These are phyloP conservation scores for Phortica okadai DNA, from an alignment of 2,888 invertebrate species.

Conservation along the genomic window DNA sequence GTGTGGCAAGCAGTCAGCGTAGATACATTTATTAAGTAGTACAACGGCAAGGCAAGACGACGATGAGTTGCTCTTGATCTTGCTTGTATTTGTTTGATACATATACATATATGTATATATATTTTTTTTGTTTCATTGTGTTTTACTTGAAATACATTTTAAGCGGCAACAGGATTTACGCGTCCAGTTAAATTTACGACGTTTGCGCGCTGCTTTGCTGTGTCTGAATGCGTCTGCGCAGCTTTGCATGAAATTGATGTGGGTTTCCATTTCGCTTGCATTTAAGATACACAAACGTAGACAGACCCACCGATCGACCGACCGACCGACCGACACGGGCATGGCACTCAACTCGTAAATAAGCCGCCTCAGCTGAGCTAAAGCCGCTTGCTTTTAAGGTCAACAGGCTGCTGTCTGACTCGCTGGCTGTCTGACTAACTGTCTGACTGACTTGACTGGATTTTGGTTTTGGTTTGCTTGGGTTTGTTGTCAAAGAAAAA, in stretches of 20 bases:
- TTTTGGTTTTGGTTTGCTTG: neutral
- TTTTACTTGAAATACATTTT: conserved; percentile 64
- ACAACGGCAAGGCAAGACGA: conserved; percentile 63
- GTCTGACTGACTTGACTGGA: neutral
- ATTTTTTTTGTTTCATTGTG: neutral
- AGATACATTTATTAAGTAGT: conserved; percentile 61
- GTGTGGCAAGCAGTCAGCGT: conserved; percentile 12
- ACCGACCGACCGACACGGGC: neutral
- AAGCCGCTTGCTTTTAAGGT: conserved; percentile 14
- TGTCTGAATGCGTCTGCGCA: conserved; percentile 52
- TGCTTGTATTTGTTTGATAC: conserved; percentile 35
- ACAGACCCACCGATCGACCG: neutral
- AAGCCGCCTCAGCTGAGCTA: conserved; percentile 15
- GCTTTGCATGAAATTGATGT: conserved; percentile 72
- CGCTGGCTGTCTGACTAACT: neutral
- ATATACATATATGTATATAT: conserved; percentile 58
- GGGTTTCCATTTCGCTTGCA: conserved; percentile 53
- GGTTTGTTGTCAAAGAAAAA: neutral
- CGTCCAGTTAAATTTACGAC: conserved; percentile 70
- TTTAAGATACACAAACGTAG: neutral
- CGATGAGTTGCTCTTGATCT: conserved; percentile 12
- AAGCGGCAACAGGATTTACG: conserved; percentile 63
- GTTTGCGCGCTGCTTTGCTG: neutral
- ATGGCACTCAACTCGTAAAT: conserved; percentile 18
- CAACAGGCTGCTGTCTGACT: conserved; percentile 9